Base-by-base conservation (phyloP, 2,113 vertebrate species). In the Eptesicus fuscus region DNA sequence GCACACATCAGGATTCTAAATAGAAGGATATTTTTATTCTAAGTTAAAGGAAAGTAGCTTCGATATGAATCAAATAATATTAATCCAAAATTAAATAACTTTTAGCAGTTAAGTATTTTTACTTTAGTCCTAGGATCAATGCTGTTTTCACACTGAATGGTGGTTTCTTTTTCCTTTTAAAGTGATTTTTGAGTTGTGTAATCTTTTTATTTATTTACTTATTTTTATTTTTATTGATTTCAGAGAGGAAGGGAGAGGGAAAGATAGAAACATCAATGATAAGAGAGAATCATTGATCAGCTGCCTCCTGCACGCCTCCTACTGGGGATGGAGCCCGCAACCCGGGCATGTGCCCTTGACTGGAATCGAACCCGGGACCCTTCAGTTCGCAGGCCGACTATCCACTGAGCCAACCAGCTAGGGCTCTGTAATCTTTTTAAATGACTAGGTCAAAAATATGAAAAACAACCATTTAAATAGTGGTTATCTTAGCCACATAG, bases 31-130 rank as follows among this genome's bases (percentile, higher is more conserved):
- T 59, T 96, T 78, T 94, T 79, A 14, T 97, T 93, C 47, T 73
- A 96, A 80, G 10, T 90, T 84, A 83, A 93, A 82, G 37, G 79
- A 70, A 93, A 96, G 83, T 71, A 90, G 63, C 61, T 85, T 82
- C 85, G 51, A 87, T 78, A 69, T 35, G 35, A 96, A 71, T 92
- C 37, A 78, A 85, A 87, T 89, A 87, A 92, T 82, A 92, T 76
- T 13, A 95, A 74, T 32, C 25, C 61, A 96, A 96, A 95, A 96
- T 94, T 82, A 56, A 70, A 40, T 47, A 94, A 73, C 30, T 86
- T 92, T 77, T 56, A 56, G 20, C 53, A 89, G 61, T 40, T 42
- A 67, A 74, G 40, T 51, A 51, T 44, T 71, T 91, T 88, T 93
- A 83, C 11, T 63, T 83, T 90, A 93, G 47, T 53, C 7, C 86